Conservation (phyloP, 1,140 invertebrate genomes). For the Ceratosolen solmsi region DNA sequence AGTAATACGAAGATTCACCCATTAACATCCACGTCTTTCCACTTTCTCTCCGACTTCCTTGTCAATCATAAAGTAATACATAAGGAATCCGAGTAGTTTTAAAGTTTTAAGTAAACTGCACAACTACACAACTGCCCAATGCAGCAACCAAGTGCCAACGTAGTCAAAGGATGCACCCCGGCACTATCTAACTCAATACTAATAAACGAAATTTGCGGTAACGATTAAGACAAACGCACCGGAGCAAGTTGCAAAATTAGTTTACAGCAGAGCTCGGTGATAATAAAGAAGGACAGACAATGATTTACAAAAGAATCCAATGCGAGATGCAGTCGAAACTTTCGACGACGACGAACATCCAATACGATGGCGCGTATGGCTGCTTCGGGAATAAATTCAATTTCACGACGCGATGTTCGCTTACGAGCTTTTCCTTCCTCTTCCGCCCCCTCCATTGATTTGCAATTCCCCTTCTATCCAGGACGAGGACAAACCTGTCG, state of each 20-base stretch:
- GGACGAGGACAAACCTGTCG: neutral
- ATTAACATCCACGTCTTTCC: too few species aligned
- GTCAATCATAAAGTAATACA: neutral
- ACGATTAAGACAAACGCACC: neutral
- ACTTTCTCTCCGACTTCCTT: too few species aligned
- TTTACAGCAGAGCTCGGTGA: neutral
- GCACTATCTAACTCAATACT: neutral
- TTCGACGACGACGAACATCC: constrained; percentile 54
- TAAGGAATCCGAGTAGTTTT: neutral
- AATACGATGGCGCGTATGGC: constrained; percentile 55
- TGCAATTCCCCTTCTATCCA: constrained; percentile 3
- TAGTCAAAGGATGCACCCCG: neutral
- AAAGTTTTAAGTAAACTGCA: neutral
- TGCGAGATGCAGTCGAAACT: neutral
- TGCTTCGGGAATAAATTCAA: constrained; percentile 57
- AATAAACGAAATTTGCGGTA: constrained; percentile 1
- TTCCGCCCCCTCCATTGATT: constrained; percentile 51
- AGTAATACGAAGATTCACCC: too few species aligned
- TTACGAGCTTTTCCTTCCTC: constrained; percentile 52
- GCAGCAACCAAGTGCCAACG: neutral
- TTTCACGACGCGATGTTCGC: constrained; percentile 50
- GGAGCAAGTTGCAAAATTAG: constrained; percentile 15
- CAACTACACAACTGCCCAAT: neutral
- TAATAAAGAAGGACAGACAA: neutral
- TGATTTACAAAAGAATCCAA: neutral